phyloP scores from a whole-genome alignment of 2,888 invertebrate genomes.

The Fissipunctia ypsillon region DNA sequence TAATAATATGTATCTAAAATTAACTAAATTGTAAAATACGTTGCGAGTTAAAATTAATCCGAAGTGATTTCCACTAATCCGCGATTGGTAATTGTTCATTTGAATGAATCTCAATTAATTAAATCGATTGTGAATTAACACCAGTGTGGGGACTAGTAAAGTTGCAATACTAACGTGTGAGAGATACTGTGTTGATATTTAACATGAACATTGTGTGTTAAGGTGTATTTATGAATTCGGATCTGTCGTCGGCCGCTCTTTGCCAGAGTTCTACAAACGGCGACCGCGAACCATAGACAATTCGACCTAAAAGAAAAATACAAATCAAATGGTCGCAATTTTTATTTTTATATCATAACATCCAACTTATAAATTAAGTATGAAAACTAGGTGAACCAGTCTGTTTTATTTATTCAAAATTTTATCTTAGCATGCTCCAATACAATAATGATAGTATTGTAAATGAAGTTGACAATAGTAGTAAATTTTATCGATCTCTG shows the following conservation, averaged over 20 bases:
- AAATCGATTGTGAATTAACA: conserved; percentile 64
- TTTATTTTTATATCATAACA: conserved; percentile 4
- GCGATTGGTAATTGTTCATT: conserved; percentile 66
- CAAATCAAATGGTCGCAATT: conserved; percentile 1
- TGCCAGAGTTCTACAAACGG: conserved; percentile 38
- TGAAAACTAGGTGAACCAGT: conserved; percentile 22
- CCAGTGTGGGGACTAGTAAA: conserved; percentile 55
- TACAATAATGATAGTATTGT: conserved; percentile 15
- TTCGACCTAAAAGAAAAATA: not conserved
- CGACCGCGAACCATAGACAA: conserved; percentile 19
- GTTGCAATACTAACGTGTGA: conserved; percentile 64
- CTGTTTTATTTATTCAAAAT: conserved; percentile 23
- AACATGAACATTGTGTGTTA: conserved; percentile 55
- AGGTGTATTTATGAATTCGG: conserved; percentile 58
- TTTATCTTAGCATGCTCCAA: conserved; percentile 21
- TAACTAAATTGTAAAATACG: conserved; percentile 51
- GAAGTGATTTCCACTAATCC: conserved; percentile 58
- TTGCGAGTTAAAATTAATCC: conserved; percentile 59
- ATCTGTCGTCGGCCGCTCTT: conserved; percentile 46
- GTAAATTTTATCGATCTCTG: not conserved
- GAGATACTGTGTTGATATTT: conserved; percentile 60
- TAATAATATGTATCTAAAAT: conserved; percentile 48
- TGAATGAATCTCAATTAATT: conserved; percentile 65
- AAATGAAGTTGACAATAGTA: conserved; percentile 14
- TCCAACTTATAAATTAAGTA: conserved; percentile 27